Base-by-base conservation (phyloP, 2,113 vertebrate species). In the Cinclus cinclus region DNA sequence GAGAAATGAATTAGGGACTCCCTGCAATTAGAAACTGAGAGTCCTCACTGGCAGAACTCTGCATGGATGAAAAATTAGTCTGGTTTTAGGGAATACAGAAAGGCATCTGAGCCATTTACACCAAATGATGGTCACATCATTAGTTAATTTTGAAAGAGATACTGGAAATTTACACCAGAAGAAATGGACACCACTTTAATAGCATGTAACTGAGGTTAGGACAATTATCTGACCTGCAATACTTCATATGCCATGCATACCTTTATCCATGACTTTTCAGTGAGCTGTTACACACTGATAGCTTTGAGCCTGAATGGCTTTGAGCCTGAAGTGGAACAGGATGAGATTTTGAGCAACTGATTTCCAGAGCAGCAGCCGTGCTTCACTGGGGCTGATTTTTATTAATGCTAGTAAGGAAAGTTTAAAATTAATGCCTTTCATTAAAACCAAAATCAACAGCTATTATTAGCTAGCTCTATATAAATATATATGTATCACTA, bases 41-140 rank as follows among this genome's bases (percentile, higher is more conserved):
- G 5, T 8, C 10, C 14, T 11, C 0, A 0, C 15, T 24, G 24
- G 11, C 27, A 81, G 70, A 68, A 63, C 19, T 56, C 6, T 10
- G 8, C 21, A 59, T 11, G 10, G 15, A 7, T 33, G 23, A 52
- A 53, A 77, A 87, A 13, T 37, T 10, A 49, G 8, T 47, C 41
- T 70, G 15, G 9, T 69, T 68, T 62, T 44, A 27, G 41, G 28
- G 33, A 71, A 42, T 9, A 25, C 22, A 41, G 31, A 46, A 46
- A 78, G 25, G 10, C 25, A 35, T 25, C 31, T 49, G 27, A 73
- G 37, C 28, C 3, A 1, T 71, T 89, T 76, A 50, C 16, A 69
- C 3, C 19, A 58, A 20, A 25, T 65, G 41, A 21, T 67, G 11
- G 8, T 68, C 23, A 58, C 20, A 50, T 41, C 20, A 31, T 77